A percentile compares a stretch with the other conserved stretches of the same genome.
Evolutionary conservation across 2,888 invertebrate species (phyloP).

Genomic region (Patella ulyssiponensis): DNA sequence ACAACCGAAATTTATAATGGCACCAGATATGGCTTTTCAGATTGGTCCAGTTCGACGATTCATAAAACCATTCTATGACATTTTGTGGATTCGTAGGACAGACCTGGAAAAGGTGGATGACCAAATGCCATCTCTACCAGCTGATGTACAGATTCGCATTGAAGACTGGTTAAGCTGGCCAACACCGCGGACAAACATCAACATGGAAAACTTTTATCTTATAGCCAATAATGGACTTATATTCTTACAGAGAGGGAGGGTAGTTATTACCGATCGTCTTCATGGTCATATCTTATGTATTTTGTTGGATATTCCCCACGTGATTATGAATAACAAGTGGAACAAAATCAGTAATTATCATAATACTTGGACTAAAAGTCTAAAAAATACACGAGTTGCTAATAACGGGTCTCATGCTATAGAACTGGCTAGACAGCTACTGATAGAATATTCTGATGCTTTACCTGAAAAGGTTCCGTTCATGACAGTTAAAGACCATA

Average conservation of each 20-base stretch:
- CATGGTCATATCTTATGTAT: slow-evolving; percentile 43
- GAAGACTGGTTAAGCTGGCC: slow-evolving; percentile 24
- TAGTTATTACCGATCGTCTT: slow-evolving; percentile 41
- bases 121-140: slow-evolving; percentile 18
- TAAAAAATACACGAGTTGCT: slow-evolving; percentile 21
- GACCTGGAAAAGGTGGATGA: slow-evolving; percentile 33
- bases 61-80: slow-evolving; percentile 36
- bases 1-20: slow-evolving; percentile 23
- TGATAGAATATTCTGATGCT: neutral
- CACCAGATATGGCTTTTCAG: slow-evolving; percentile 43
- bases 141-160: neutral
- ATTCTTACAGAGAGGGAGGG: slow-evolving; percentile 38
- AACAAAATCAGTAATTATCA: slow-evolving; percentile 34
- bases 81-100: slow-evolving; percentile 35
- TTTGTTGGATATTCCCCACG: slow-evolving; percentile 41
- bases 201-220: slow-evolving; percentile 29
- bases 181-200: slow-evolving; percentile 13
- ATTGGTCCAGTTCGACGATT: slow-evolving; percentile 34
- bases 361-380: slow-evolving; percentile 34
- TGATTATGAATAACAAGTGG: slow-evolving; percentile 39
- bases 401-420: slow-evolving; percentile 18
- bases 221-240: slow-evolving; percentile 26
- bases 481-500: neutral
- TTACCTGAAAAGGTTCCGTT: neutral
- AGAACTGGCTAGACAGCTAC: neutral